Evolutionary conservation across 2,113 vertebrate genomes (phyloP).

Genomic region (Mastomys natalensis): DNA sequence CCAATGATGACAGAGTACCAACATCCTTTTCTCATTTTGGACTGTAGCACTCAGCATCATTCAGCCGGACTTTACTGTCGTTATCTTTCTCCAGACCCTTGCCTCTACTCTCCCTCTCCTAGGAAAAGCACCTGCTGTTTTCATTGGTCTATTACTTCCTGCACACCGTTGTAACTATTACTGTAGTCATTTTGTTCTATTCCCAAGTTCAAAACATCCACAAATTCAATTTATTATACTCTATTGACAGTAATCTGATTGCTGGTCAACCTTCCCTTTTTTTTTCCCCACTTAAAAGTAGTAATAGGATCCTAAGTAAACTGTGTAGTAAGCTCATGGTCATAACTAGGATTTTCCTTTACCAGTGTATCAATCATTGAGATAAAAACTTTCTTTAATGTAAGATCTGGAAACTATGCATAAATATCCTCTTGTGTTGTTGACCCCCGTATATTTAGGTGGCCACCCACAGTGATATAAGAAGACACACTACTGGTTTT

Average conservation of each 20-base stretch:
- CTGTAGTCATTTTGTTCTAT: constrained; percentile 30
- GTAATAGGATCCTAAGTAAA: not conserved
- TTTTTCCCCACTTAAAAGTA: not conserved
- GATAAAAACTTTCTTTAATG: not conserved
- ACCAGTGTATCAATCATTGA: not conserved
- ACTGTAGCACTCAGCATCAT: not conserved
- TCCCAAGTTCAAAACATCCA: not conserved
- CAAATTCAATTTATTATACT: not conserved
- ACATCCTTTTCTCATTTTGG: not conserved
- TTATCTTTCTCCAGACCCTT: not conserved
- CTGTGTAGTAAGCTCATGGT: not conserved
- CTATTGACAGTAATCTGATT: not conserved
- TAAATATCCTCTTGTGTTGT: not conserved
- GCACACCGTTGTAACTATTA: not conserved
- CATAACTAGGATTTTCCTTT: not conserved
- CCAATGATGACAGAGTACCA: not conserved
- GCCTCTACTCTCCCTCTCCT: not conserved
- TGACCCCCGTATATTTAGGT: not conserved
- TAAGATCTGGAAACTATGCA: not conserved
- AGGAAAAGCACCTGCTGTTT: not conserved
- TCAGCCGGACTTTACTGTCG: not conserved
- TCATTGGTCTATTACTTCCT: not conserved
- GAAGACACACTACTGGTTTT: not conserved
- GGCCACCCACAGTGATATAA: not conserved
- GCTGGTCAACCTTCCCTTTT: not conserved